These are phyloP conservation scores for Meriones unguiculatus DNA, from an alignment of 2,113 vertebrate genomes.

Conservation along the genomic window DNA sequence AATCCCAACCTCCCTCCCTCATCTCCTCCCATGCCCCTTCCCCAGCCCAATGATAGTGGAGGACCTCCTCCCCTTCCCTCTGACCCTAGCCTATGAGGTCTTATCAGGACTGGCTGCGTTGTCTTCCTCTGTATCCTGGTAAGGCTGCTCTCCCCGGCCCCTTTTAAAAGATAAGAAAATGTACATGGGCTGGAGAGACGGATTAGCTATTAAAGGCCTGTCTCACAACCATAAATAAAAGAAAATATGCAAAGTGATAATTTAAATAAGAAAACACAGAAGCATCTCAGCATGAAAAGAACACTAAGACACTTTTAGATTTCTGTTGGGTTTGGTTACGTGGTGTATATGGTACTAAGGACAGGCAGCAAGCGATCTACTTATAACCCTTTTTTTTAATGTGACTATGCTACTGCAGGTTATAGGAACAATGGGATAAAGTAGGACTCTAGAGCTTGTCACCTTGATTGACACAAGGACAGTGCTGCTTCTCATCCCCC, in stretches of 20 bases:
- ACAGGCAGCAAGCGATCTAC: neutral
- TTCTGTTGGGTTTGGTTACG: neutral
- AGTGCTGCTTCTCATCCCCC: neutral
- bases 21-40: too few relatives aligned
- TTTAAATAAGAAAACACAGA: neutral
- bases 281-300: neutral
- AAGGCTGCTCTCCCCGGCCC: too few relatives aligned
- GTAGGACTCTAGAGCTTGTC: neutral
- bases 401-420: neutral
- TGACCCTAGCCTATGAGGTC: too few relatives aligned
- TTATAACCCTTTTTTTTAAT: neutral
- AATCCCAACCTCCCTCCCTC: too few relatives aligned
- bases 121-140: too few relatives aligned
- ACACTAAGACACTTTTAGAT: too few relatives aligned
- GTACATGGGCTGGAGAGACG: too few relatives aligned
- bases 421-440: neutral
- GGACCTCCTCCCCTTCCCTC: too few relatives aligned
- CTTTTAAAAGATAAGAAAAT: conserved; percentile 27
- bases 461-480: neutral
- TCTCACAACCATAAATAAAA: too few relatives aligned
- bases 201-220: too few relatives aligned
- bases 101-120: too few relatives aligned
- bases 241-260: neutral
- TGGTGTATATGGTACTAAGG: neutral
- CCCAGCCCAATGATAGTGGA: too few relatives aligned